Percentiles rank a stretch among this genome's conserved stretches.
These are phyloP conservation scores for Drosophila kikkawai DNA, from an alignment of 1,140 invertebrate genomes.

Conservation along the genomic window DNA sequence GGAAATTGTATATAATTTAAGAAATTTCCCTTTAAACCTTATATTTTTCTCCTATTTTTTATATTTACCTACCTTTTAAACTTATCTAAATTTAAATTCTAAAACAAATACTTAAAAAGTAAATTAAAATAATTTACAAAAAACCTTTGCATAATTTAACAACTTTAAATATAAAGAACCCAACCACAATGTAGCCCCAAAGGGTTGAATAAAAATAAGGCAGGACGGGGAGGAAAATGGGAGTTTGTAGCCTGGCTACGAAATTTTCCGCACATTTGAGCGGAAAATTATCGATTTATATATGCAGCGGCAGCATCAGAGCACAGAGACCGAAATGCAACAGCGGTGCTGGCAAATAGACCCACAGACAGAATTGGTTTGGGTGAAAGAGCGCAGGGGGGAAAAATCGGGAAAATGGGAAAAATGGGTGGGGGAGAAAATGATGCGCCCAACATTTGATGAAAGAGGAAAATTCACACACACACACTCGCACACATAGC, in stretches of 20 bases:
- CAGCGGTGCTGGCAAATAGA: constrained; percentile 71
- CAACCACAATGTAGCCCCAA: constrained; percentile 7
- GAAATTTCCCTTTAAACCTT: background rate
- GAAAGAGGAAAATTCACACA: constrained; percentile 42
- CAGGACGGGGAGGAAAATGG: background rate
- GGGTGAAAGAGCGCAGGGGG: background rate
- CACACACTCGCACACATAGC: background rate
- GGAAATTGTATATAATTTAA: background rate
- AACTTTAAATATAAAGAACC: constrained; percentile 27
- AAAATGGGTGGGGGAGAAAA: constrained; percentile 25
- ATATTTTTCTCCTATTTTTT: background rate
- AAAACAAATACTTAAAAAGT: background rate
- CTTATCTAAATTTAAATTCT: background rate
- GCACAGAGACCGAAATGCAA: constrained; percentile 61
- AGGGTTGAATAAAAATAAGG: constrained; percentile 10
- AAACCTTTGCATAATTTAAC: constrained; percentile 6
- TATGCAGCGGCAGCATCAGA: constrained; percentile 44
- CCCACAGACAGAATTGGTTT: constrained; percentile 44
- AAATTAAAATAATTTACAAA: background rate
- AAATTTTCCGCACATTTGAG: constrained; percentile 83
- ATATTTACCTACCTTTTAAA: background rate
- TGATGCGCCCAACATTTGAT: constrained; percentile 57
- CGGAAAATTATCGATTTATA: constrained; percentile 83
- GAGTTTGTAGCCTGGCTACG: constrained; percentile 59
- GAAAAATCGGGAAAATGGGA: constrained; percentile 1